A percentile compares a stretch with the other conserved stretches of the same genome.
Conservation (phyloP, 2,113 vertebrate species). For the Microtus oregoni region DNA sequence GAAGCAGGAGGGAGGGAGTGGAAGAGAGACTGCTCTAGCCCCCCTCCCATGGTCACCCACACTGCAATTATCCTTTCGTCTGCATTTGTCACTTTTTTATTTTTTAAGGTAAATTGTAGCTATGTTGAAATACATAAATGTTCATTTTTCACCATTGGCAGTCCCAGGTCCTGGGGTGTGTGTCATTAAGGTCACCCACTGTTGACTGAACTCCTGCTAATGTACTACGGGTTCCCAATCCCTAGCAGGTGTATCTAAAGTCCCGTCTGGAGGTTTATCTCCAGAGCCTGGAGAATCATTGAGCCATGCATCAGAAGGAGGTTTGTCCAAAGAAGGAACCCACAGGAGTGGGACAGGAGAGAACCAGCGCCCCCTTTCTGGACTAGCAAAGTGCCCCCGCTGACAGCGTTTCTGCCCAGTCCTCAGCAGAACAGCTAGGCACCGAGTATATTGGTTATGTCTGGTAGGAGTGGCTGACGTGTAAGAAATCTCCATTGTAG, state of each 20-base stretch:
- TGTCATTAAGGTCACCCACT: accelerated
- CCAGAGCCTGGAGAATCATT: background rate
- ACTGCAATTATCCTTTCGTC: accelerated
- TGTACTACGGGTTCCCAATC: accelerated
- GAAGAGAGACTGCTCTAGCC: background rate
- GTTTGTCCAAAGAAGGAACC: background rate
- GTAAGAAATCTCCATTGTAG: background rate
- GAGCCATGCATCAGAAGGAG: background rate
- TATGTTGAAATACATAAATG: background rate
- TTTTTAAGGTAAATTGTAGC: background rate
- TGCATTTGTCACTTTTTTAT: accelerated
- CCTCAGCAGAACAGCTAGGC: background rate
- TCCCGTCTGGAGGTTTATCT: background rate
- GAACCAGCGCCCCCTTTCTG: accelerated
- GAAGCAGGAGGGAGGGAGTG: background rate
- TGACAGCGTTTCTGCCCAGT: accelerated
- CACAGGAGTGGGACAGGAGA: no score
- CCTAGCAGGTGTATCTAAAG: background rate
- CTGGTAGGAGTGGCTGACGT: background rate
- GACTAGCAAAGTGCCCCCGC: background rate
- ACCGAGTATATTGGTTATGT: background rate
- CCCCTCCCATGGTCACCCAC: accelerated
- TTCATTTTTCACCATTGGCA: background rate
- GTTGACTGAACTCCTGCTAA: accelerated
- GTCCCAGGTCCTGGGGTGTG: no score